A percentile compares a stretch with the other conserved stretches of the same genome.
Evolutionary conservation across 2,888 invertebrate genomes (phyloP).

Genomic region (Nowickia ferox): DNA sequence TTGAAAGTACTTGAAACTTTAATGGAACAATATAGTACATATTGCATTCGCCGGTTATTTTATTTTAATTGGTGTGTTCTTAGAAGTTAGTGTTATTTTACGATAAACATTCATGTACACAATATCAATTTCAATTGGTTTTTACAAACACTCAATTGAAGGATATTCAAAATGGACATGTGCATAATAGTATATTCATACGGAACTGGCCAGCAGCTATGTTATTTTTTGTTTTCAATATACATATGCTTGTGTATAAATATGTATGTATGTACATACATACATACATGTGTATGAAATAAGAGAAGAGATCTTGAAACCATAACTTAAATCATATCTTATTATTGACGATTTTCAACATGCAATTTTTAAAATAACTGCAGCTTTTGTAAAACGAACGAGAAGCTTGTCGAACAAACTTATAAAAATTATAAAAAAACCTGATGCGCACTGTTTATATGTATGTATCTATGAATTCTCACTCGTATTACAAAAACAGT

Average conservation of each 20-base stretch:
- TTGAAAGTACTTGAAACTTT: slow-evolving; percentile 19
- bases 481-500: too few relatives aligned
- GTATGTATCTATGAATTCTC: too few relatives aligned
- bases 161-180: slow-evolving; percentile 20
- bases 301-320: slow-evolving; percentile 33
- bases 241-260: neutral
- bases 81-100: slow-evolving; percentile 19
- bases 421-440: too few relatives aligned
- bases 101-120: neutral
- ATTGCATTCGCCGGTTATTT: slow-evolving; percentile 35
- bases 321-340: slow-evolving; percentile 20
- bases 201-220: slow-evolving; percentile 61
- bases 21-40: neutral
- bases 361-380: slow-evolving; percentile 1
- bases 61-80: slow-evolving; percentile 10
- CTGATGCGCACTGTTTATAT: too few relatives aligned
- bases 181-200: slow-evolving; percentile 23
- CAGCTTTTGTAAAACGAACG: too few relatives aligned
- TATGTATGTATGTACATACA: neutral
- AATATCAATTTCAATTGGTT: slow-evolving; percentile 24
- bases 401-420: too few relatives aligned
- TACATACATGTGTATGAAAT: slow-evolving; percentile 1
- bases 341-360: slow-evolving; percentile 34
- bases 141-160: slow-evolving; percentile 11
- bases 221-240: slow-evolving; percentile 13